Conservation (phyloP, 2,888 invertebrate species). For the Tachina lurida region DNA sequence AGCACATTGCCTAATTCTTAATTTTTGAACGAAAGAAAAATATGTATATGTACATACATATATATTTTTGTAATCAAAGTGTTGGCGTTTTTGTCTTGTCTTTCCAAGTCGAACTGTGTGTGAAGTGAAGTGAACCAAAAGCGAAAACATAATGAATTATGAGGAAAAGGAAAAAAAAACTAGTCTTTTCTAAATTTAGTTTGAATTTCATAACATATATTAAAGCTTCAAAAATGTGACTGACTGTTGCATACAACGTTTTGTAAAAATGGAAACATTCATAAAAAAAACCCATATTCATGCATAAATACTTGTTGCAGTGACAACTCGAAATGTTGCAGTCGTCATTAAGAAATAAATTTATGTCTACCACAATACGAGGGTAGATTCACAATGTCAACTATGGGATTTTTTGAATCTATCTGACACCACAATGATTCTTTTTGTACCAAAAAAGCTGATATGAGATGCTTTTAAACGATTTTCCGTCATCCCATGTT, state of each 20-base stretch:
- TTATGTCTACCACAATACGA: not conserved
- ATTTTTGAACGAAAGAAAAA: not conserved
- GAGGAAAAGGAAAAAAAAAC: constrained; percentile 44
- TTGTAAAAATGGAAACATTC: not conserved
- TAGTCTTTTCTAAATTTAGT: constrained; percentile 56
- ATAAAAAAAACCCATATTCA: constrained; percentile 15
- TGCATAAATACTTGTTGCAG: constrained; percentile 36
- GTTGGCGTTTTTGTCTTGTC: constrained; percentile 39
- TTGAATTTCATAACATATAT: constrained; percentile 40
- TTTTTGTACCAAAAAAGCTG: too few species aligned
- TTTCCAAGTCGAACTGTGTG: not conserved
- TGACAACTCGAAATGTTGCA: constrained; percentile 51
- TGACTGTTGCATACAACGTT: constrained; percentile 18
- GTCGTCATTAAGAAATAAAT: constrained; percentile 30
- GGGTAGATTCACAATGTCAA: not conserved
- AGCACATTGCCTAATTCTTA: constrained; percentile 12
- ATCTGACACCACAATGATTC: too few species aligned
- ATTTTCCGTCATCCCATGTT: too few species aligned
- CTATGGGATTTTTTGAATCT: too few species aligned
- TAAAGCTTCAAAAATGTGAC: constrained; percentile 16
- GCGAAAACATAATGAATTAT: constrained; percentile 10
- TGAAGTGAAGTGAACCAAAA: constrained; percentile 26
- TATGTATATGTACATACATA: too few species aligned
- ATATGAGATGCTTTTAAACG: too few species aligned
- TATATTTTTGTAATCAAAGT: constrained; percentile 21